These are phyloP conservation scores for Mycalesis mineus DNA, from an alignment of 2,888 invertebrate species.

Conservation along the genomic window DNA sequence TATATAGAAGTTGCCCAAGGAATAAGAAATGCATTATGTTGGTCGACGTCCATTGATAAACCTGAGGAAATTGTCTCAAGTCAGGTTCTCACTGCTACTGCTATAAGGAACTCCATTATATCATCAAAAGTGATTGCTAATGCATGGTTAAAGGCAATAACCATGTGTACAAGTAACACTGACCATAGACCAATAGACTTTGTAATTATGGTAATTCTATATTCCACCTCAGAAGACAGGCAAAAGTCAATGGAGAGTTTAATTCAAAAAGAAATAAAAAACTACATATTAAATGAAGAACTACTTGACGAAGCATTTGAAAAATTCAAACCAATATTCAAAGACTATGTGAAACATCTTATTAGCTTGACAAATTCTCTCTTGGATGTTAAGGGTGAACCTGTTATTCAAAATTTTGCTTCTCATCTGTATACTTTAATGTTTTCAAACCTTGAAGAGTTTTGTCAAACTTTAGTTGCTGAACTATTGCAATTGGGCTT, in stretches of 20 bases:
- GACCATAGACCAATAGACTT: constrained; percentile 84
- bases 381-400: constrained; percentile 69
- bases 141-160: constrained; percentile 78
- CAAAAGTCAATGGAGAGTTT: constrained; percentile 80
- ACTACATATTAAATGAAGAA: constrained; percentile 76
- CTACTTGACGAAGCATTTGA: constrained; percentile 77
- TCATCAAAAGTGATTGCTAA: constrained; percentile 76
- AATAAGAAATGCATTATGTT: constrained; percentile 72
- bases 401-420: constrained; percentile 77
- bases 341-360: constrained; percentile 74
- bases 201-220: constrained; percentile 80
- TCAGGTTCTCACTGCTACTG: constrained; percentile 78
- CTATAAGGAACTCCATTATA: constrained; percentile 76
- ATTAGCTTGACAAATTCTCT: constrained; percentile 78
- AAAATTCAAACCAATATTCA: constrained; percentile 75
- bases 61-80: constrained; percentile 75
- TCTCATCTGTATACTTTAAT: constrained; percentile 76
- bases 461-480: constrained; percentile 58
- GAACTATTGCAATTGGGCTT: constrained; percentile 62
- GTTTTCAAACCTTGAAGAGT: constrained; percentile 62
- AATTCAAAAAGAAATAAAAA: constrained; percentile 80
- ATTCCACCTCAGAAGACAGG: constrained; percentile 78
- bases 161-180: constrained; percentile 61
- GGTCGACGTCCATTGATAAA: constrained; percentile 58
- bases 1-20: constrained; percentile 64